Evolutionary conservation across 2,888 invertebrate genomes (phyloP), one percentile per base, ranked within the genome.

Genomic region (Hypomecis atomaria): DNA sequence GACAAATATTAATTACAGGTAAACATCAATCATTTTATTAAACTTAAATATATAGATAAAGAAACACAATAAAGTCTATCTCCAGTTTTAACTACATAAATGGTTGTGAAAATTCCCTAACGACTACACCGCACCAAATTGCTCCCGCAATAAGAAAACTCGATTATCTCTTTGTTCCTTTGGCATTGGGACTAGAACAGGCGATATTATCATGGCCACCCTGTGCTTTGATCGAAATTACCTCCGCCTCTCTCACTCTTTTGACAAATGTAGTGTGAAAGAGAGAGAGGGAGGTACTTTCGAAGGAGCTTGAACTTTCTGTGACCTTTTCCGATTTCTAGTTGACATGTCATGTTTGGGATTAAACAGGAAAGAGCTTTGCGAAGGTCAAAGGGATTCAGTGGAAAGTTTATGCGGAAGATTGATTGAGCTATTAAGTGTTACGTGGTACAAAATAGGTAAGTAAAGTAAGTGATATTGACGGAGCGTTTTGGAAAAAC

Each of bases 161-260:
- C 53, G 53, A 62, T 62, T 58, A 58, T 62, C 53, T 62, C 58
- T 53, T 62, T 53, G 62, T 62, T 56, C 56, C 44, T 47, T 42
- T 11, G 42, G 47, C 61, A 49, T 62, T 56, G 44, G 62, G 34
- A 43, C 57, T 13, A 8, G 23, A 53, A 57, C 53, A 40, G 56
- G 52, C 52, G 57, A 57, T 52, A 53, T 43, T 48, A 57, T 57
- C 57, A 42, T 40, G 37, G 55, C 37, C 9, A 45, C 23, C 8
- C 23, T 4, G 23, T 11, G 1, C 38, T 38, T 38, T 38, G 38
- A n/a, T 43, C 43, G 43, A 43, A 6, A 43, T 43, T 43, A 11
- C n/a, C n/a, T 43, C 33, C 0, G 23, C 33, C 47, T n/a, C 47
- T 8, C 33, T 47, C 13, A 47, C 47, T 47, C 47, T 33, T 8